phyloP scores from a whole-genome alignment of 2,888 invertebrate genomes.

The Xestia ashworthii region DNA sequence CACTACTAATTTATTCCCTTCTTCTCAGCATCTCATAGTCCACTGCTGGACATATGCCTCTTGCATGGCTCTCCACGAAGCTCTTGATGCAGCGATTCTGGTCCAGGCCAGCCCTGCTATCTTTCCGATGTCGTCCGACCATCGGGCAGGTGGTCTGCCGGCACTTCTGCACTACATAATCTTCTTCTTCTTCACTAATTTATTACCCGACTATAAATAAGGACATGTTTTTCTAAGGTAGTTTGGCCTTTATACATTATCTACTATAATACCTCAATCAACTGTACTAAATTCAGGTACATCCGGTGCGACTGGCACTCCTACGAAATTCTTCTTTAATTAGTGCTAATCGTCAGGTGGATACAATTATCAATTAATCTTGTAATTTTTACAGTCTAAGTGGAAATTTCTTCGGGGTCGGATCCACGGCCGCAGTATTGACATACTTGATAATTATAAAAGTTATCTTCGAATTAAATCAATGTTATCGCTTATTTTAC shows the following conservation, averaged over 20 bases:
- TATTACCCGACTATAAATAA: neutral
- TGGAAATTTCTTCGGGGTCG: constrained; percentile 40
- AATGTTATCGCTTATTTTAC: constrained; percentile 16
- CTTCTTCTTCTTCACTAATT: too few species aligned
- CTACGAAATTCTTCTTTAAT: constrained; percentile 11
- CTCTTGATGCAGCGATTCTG: too few species aligned
- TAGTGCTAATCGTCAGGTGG: constrained; percentile 24
- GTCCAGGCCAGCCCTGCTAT: too few species aligned
- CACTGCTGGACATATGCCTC: too few species aligned
- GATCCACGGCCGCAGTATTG: constrained; percentile 1
- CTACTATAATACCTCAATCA: neutral
- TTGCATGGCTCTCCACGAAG: too few species aligned
- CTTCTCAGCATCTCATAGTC: too few species aligned
- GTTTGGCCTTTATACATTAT: neutral
- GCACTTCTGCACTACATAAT: too few species aligned
- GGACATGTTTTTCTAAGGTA: neutral
- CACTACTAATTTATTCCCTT: constrained; percentile 4
- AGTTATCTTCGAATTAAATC: constrained; percentile 17
- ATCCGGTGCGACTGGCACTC: constrained; percentile 14
- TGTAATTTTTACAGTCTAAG: constrained; percentile 17
- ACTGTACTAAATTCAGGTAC: neutral
- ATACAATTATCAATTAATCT: constrained; percentile 37
- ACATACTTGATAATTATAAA: constrained; percentile 39
- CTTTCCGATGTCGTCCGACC: too few species aligned
- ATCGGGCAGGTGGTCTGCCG: too few species aligned